Conservation (phyloP, 1,140 invertebrate species). For the Branchinecta lindahli region DNA sequence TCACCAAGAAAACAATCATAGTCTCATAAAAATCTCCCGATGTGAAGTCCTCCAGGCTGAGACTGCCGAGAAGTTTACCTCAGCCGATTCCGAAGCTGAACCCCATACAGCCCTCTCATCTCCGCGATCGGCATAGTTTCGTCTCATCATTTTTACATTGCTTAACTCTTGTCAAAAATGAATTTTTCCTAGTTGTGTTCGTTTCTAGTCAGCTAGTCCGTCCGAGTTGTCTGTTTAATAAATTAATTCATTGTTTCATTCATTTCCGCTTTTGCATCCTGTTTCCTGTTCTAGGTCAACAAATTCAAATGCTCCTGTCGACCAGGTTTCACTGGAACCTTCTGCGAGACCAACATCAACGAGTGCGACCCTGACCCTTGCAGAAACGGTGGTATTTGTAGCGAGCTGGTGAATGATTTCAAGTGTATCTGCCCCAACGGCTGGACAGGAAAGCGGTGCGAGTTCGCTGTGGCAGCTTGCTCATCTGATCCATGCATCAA, state of each 20-base stretch:
- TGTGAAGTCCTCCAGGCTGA: too few relatives aligned
- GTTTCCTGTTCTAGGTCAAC: constrained; percentile 16
- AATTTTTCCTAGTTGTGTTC: too few relatives aligned
- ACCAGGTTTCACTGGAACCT: constrained; percentile 26
- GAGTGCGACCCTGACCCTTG: constrained; percentile 78
- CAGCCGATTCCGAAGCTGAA: too few relatives aligned
- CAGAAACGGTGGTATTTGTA: constrained; percentile 71
- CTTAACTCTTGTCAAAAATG: too few relatives aligned
- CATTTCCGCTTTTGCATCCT: neutral
- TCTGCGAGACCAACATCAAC: constrained; percentile 52
- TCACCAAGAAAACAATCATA: too few relatives aligned
- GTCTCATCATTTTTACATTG: too few relatives aligned
- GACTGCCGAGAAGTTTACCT: too few relatives aligned
- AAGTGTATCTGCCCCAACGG: constrained; percentile 59
- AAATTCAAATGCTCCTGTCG: constrained; percentile 28
- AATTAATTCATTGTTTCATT: neutral
- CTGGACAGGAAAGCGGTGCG: constrained; percentile 76
- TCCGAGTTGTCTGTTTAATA: too few relatives aligned
- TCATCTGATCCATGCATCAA: constrained; percentile 73
- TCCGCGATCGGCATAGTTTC: too few relatives aligned
- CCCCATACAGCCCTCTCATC: too few relatives aligned
- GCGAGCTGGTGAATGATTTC: constrained; percentile 67
- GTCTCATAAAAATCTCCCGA: too few relatives aligned
- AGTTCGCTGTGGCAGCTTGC: constrained; percentile 73
- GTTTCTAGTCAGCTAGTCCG: too few relatives aligned